Evolutionary conservation across 1,140 invertebrate genomes (phyloP), one percentile per base, ranked within the genome.

Genomic region (Cyphomyrmex costatus): DNA sequence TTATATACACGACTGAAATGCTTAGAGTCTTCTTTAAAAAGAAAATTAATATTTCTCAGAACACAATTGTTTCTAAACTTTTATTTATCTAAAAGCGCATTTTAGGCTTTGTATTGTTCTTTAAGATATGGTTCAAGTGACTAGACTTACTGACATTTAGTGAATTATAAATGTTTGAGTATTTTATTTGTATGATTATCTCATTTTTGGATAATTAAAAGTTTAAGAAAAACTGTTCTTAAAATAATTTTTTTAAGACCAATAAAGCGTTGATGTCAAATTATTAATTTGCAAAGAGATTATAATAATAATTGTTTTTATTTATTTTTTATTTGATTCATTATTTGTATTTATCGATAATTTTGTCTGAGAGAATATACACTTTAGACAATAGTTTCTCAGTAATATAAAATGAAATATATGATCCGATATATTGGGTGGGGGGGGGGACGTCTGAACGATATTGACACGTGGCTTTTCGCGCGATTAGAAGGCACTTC

Each of bases 401-500:
- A 33, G 16, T 14, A 21, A 70, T 21, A 56, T 51, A 51, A 19
- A 51, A 51, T 19, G 30, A 42, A 42, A 42, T 42, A 49, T 3
- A 42, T 14, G 49, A 30, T 53, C 8, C 14, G n/a, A 42, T 27
- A 10, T 8, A 42, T 19, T 30, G 10, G n/a, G n/a, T n/a, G n/a
- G n/a, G n/a, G n/a, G n/a, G n/a, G n/a, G n/a, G n/a, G n/a, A n/a
- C 53, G 66, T 30, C 53, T 53, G 66, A 3, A 46, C 33, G 33
- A 68, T 21, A 21, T 42, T 53, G 33, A 5, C 36, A 42, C 63
- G 36, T 46, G 56, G 68, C 42, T 83, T 83, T 74, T 83, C 68
- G 68, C 68, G 36, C 19, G 66, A 73, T 61, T 83, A 60, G 30
- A 46, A 42, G 19, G 42, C 21, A 33, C 66, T 58, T n/a, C 36